phyloP scores from a whole-genome alignment of 2,888 invertebrate genomes.

The Eupithecia vulgata region DNA sequence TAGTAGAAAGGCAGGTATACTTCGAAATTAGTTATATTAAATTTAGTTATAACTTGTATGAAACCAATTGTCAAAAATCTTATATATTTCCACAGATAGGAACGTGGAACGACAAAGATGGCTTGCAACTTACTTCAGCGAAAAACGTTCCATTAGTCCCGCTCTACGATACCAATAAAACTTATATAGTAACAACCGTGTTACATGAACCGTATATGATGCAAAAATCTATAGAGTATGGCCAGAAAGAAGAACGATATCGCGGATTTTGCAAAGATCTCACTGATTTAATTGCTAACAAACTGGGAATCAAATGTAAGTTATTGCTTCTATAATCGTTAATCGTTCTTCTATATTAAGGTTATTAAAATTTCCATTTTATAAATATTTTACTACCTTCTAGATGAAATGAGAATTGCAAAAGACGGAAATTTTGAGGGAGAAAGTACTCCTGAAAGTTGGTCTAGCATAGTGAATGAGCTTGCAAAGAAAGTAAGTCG shows the following conservation, averaged over 20 bases:
- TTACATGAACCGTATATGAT: constrained; percentile 95
- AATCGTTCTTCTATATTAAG: too few species aligned
- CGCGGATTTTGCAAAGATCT: constrained; percentile 97
- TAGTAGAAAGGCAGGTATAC: neutral
- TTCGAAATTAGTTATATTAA: neutral
- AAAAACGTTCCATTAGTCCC: constrained; percentile 90
- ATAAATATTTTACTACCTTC: constrained; percentile 44
- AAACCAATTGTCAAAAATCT: neutral
- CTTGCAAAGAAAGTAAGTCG: constrained; percentile 90
- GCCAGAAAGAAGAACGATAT: constrained; percentile 90
- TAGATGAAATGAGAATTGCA: constrained; percentile 93
- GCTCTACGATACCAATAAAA: constrained; percentile 91
- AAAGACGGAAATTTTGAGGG: constrained; percentile 94
- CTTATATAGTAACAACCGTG: constrained; percentile 94
- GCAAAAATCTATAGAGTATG: constrained; percentile 85
- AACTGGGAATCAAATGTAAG: constrained; percentile 93
- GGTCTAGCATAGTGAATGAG: constrained; percentile 95
- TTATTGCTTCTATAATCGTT: neutral
- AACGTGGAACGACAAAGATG: constrained; percentile 93
- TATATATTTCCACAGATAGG: constrained; percentile 85
- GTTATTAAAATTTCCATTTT: too few species aligned
- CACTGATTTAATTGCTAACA: constrained; percentile 91
- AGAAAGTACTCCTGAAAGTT: constrained; percentile 90
- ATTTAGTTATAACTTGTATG: neutral
- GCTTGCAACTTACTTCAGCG: constrained; percentile 89